Conservation (phyloP, 2,797 vertebrate genomes). For the Siniperca obscura region DNA sequence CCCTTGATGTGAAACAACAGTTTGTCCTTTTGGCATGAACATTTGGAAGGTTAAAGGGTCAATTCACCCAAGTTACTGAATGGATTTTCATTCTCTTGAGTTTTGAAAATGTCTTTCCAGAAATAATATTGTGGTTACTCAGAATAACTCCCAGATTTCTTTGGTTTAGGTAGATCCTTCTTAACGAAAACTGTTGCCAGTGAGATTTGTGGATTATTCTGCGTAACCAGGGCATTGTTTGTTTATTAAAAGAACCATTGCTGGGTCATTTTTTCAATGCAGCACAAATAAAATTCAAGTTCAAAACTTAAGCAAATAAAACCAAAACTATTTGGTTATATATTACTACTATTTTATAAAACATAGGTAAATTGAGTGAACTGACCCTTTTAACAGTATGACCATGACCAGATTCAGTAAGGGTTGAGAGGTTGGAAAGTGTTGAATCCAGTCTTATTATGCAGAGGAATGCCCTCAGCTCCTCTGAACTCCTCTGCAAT, state of each 20-base stretch:
- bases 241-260: background rate
- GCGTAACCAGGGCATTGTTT: background rate
- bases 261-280: background rate
- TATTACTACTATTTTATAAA: background rate
- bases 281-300: background rate
- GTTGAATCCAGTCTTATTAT: constrained; percentile 82
- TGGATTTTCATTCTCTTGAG: background rate
- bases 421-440: constrained; percentile 68
- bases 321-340: background rate
- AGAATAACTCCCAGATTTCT: background rate
- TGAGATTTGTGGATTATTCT: background rate
- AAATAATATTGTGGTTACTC: background rate
- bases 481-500: constrained; percentile 81
- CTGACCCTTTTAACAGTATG: constrained; percentile 10
- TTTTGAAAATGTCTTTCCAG: background rate
- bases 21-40: background rate
- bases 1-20: background rate
- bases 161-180: background rate
- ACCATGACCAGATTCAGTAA: background rate
- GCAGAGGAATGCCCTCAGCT: constrained; percentile 77
- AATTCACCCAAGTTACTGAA: background rate
- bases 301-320: background rate
- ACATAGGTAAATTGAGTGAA: background rate
- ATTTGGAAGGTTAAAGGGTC: constrained; percentile 6
- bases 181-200: background rate